Percentiles rank a stretch among this genome's conserved stretches.
phyloP scores from a whole-genome alignment of 2,888 invertebrate genomes.

The Tanypteryx hageni region DNA sequence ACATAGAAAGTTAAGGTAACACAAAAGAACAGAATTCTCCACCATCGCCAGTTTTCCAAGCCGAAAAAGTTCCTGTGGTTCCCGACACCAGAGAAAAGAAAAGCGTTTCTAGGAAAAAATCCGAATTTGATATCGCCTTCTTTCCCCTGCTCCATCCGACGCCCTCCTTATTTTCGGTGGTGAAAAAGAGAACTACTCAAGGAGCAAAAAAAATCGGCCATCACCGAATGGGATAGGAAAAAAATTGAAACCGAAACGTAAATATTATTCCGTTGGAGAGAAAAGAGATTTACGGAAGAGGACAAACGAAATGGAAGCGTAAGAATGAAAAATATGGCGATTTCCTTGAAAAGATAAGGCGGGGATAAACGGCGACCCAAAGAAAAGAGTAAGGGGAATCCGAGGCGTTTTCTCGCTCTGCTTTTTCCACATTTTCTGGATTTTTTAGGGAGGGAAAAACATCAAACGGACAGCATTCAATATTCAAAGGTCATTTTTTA shows the following conservation, averaged over 20 bases:
- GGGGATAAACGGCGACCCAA: background rate
- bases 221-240: background rate
- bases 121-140: too few species aligned
- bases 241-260: background rate
- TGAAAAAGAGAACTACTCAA: too few species aligned
- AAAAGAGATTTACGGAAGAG: background rate
- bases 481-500: background rate
- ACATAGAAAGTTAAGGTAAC: too few species aligned
- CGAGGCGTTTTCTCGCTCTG: background rate
- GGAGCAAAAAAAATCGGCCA: too few species aligned
- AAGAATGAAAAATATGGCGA: background rate
- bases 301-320: background rate
- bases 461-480: constrained; percentile 37
- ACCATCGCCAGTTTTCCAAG: too few species aligned
- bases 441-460: background rate
- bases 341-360: background rate
- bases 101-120: too few species aligned
- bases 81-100: too few species aligned
- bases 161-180: too few species aligned
- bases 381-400: background rate
- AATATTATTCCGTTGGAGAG: constrained; percentile 9
- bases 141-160: too few species aligned
- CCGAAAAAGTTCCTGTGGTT: too few species aligned
- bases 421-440: background rate
- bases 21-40: too few species aligned